phyloP scores from a whole-genome alignment of 2,113 vertebrate genomes.

The Rana temporaria region DNA sequence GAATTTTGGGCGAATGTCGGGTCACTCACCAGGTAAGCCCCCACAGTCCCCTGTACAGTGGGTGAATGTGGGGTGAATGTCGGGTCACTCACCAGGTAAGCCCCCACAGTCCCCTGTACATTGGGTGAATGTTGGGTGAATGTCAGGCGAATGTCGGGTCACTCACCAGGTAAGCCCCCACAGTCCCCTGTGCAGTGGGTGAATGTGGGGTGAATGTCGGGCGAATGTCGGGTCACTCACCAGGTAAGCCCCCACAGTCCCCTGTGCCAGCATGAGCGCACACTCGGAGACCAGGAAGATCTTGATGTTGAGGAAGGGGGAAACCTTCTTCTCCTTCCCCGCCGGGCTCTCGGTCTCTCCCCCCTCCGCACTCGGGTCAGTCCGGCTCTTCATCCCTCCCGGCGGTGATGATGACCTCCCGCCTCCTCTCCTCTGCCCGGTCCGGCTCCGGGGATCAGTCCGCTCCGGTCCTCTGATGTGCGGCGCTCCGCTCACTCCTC shows the following conservation, averaged over 20 bases:
- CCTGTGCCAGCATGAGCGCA: constrained; percentile 96
- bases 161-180: too few species aligned
- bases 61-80: too few species aligned
- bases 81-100: too few species aligned
- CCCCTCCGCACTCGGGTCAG: constrained; percentile 69
- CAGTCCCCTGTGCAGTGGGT: too few species aligned
- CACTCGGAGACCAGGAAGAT: constrained; percentile 95
- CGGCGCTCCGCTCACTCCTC: neutral
- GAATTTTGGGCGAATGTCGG: too few species aligned
- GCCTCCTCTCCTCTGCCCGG: constrained; percentile 4
- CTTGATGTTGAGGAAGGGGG: constrained; percentile 95
- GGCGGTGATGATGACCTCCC: constrained; percentile 74
- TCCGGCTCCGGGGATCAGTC: too few species aligned
- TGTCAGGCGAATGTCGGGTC: too few species aligned
- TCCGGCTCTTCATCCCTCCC: constrained; percentile 75
- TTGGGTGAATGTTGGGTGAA: too few species aligned
- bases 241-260: constrained; percentile 97
- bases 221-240: constrained; percentile 69
- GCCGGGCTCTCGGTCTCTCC: constrained; percentile 74
- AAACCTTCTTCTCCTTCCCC: constrained; percentile 80
- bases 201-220: too few species aligned
- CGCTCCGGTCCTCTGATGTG: neutral
- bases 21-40: too few species aligned
- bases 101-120: too few species aligned
- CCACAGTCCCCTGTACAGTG: too few species aligned